Conservation (phyloP, 2,113 vertebrate genomes). For the Uria lomvia region DNA sequence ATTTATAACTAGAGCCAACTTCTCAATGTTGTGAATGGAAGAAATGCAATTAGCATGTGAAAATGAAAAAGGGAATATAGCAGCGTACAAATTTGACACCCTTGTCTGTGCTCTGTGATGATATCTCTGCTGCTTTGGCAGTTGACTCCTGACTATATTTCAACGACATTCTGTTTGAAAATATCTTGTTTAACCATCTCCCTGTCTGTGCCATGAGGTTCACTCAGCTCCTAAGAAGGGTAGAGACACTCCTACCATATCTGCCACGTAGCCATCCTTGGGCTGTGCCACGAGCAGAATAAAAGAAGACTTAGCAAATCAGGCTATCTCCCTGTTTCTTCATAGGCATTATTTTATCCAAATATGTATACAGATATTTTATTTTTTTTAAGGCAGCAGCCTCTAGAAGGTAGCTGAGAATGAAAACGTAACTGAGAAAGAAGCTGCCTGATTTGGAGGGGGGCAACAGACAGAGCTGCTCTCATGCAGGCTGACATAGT, state of each 20-base stretch:
- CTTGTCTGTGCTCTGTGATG: neutral
- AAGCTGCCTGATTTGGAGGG: neutral
- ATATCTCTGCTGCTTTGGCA: neutral
- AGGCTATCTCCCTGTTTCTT: neutral
- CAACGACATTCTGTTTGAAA: neutral
- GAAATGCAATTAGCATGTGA: neutral
- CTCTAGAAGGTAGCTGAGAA: neutral
- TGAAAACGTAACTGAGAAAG: neutral
- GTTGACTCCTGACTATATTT: neutral
- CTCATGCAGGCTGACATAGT: fast-evolving
- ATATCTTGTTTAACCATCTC: neutral
- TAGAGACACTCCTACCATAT: neutral
- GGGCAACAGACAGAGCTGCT: neutral
- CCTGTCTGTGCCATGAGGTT: neutral
- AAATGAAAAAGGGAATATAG: neutral
- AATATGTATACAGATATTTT: neutral
- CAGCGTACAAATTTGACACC: neutral
- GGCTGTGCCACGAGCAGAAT: fast-evolving
- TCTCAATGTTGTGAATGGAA: neutral
- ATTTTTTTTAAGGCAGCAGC: neutral
- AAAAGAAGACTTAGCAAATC: neutral
- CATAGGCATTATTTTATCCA: neutral
- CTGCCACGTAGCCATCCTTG: neutral
- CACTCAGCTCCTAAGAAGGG: neutral
- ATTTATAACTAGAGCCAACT: neutral